Base-by-base conservation (phyloP, 2,888 invertebrate species). In the Dendrolimus pini region DNA sequence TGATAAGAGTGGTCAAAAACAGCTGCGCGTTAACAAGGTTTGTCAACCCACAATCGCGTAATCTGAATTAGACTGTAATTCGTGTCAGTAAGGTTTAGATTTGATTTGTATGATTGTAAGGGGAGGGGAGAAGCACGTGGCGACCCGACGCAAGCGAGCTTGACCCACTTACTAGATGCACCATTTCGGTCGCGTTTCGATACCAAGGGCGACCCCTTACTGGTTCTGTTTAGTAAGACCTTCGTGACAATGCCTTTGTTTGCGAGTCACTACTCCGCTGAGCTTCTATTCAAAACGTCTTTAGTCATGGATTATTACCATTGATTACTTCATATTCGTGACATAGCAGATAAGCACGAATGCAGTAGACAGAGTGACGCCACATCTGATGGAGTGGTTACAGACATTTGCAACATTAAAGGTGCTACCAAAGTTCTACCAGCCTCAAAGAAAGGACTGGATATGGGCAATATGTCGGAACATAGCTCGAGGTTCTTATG, bases 111-210 rank as follows among this genome's bases (percentile, higher is more conserved):
- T 65, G 65, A 63, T 60, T 62, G 59, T 59, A 59, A 55, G 60
- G 62, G 65, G 74, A 55, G 76, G 76, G 77, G 75, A 65, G 75
- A 67, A 80, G 74, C 86, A 85, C 87, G 86, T 85, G 82, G 78
- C 84, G 82, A 77, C 78, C 81, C 80, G 69, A 76, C 79, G 74
- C 80, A 75, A 80, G 77, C 83, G 87, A 87, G 87, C 85, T 89
- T 89, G 89, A 89, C 89, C 89, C 70, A 89, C 83, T 83, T 89
- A 75, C 73, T 78, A 78, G 85, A 85, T 86, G 88, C 88, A 89
- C 82, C 88, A 85, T 85, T 87, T 85, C 77, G 82, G 81, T 79
- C 80, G 80, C 78, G 76, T 81, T 84, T 76, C 75, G 75, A 80
- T 80, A 80, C 82, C 80, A 75, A 80, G 80, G 80, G 76, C 80